Conservation (phyloP, 2,113 vertebrate species). For the Rhea americana region DNA sequence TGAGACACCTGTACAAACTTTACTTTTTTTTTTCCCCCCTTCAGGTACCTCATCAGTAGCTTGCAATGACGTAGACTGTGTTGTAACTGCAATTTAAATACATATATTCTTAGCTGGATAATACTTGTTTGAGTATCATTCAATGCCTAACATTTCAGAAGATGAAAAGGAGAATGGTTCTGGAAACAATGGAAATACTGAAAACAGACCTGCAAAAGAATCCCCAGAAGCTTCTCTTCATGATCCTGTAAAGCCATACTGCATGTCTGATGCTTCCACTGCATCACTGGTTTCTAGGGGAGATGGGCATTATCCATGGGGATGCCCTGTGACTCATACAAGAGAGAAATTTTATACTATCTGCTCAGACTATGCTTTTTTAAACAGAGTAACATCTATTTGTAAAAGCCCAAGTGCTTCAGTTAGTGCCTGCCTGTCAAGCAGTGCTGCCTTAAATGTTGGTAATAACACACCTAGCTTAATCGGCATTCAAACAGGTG, state of each 20-base stretch:
- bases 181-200: conserved; percentile 75
- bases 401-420: conserved; percentile 80
- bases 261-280: conserved; percentile 70
- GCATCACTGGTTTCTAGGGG: conserved; percentile 80
- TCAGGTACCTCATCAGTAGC: conserved; percentile 28
- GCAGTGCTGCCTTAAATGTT: conserved; percentile 67
- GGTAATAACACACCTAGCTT: conserved; percentile 76
- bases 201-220: conserved; percentile 70
- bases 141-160: conserved; percentile 93
- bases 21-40: background rate
- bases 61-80: conserved; percentile 41
- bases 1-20: background rate
- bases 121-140: conserved; percentile 56
- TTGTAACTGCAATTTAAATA: conserved; percentile 12
- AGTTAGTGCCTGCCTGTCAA: conserved; percentile 73
- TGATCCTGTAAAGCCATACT: conserved; percentile 74
- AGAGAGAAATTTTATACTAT: conserved; percentile 96
- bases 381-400: conserved; percentile 90
- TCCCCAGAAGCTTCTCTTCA: conserved; percentile 67
- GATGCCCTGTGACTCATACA: conserved; percentile 95
- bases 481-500: conserved; percentile 67
- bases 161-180: conserved; percentile 81
- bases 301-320: conserved; percentile 90
- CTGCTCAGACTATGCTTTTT: conserved; percentile 95
- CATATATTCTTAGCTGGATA: background rate